Conservation (phyloP, 2,113 vertebrate species). For the Scolopax mira region DNA sequence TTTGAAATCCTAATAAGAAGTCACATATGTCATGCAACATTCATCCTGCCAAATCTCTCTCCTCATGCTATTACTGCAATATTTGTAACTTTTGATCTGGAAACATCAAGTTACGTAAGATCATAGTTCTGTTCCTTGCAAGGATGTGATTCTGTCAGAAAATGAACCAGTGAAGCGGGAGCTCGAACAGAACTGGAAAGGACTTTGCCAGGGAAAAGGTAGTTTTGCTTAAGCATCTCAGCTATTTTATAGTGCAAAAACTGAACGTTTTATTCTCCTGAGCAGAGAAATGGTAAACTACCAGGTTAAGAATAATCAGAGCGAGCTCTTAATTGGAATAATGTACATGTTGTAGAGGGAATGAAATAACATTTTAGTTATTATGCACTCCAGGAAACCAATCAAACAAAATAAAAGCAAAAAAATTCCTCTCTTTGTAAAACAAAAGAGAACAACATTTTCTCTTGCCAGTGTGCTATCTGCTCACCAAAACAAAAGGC, state of each 20-base stretch:
- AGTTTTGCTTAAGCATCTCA: constrained; percentile 39
- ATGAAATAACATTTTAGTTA: constrained; percentile 22
- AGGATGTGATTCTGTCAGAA: constrained; percentile 63
- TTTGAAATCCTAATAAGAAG: constrained; percentile 36
- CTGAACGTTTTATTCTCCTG: not conserved
- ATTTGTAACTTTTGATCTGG: constrained; percentile 69
- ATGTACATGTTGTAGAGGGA: not conserved
- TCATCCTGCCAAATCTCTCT: not conserved
- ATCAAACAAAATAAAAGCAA: constrained; percentile 4
- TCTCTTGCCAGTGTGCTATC: not conserved
- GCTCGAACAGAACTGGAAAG: constrained; percentile 63
- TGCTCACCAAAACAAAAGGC: constrained; percentile 28
- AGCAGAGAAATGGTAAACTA: not conserved
- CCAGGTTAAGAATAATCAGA: constrained; percentile 30
- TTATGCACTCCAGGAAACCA: constrained; percentile 6
- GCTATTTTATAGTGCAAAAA: constrained; percentile 43
- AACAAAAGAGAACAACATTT: not conserved
- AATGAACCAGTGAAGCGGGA: constrained; percentile 61
- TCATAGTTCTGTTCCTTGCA: constrained; percentile 27
- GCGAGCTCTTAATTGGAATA: not conserved
- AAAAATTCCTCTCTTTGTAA: not conserved
- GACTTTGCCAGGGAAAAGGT: constrained; percentile 58
- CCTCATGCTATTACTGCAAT: not conserved
- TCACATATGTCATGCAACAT: not conserved
- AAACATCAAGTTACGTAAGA: constrained; percentile 71